Percentiles rank a stretch among this genome's conserved stretches.
These are phyloP conservation scores for Nycticebus coucang DNA, from an alignment of 2,113 vertebrate genomes.

Conservation along the genomic window DNA sequence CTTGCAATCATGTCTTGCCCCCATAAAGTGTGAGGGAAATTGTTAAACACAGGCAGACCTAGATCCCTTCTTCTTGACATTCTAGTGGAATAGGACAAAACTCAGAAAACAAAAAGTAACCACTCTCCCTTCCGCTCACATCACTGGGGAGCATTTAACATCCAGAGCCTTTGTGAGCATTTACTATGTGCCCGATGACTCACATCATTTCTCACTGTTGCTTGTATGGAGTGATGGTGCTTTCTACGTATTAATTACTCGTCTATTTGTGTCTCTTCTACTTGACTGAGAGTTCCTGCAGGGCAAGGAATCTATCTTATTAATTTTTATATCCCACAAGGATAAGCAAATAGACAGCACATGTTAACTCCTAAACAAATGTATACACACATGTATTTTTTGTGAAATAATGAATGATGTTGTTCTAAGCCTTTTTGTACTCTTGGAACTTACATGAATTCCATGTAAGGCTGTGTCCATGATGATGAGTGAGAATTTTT, in stretches of 20 bases:
- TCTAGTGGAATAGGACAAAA: not conserved
- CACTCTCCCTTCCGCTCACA: not conserved
- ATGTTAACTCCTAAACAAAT: not conserved
- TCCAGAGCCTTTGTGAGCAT: not conserved
- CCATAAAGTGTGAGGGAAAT: no score
- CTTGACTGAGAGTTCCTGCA: not conserved
- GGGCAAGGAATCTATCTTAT: not conserved
- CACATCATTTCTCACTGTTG: not conserved
- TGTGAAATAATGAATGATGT: not conserved
- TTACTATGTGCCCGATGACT: not conserved
- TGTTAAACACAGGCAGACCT: not conserved
- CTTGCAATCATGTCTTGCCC: no score
- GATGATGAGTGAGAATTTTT: not conserved
- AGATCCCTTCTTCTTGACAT: not conserved
- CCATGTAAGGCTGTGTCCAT: not conserved
- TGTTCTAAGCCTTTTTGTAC: not conserved
- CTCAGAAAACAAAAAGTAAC: not conserved
- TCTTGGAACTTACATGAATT: not conserved
- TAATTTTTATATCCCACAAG: not conserved
- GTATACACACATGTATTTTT: not conserved
- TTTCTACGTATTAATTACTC: not conserved
- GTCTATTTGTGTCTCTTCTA: not conserved
- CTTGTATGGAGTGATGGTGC: not conserved
- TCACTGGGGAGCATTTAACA: not conserved
- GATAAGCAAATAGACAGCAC: not conserved